Percentiles rank a stretch among this genome's conserved stretches.
Conservation (phyloP, 1,140 invertebrate genomes). For the Battus philenor region DNA sequence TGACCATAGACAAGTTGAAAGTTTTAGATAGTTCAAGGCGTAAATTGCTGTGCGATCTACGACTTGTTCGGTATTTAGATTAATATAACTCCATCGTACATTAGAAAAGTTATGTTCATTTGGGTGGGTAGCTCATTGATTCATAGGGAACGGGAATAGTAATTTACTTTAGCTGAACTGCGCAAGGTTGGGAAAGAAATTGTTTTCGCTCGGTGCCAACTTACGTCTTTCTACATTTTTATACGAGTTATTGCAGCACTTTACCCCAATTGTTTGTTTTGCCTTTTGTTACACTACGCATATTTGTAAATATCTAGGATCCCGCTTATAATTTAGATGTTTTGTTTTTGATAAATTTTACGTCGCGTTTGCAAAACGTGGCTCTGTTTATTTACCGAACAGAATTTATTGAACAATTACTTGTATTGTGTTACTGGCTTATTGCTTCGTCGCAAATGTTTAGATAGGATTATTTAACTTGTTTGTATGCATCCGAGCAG, state of each 20-base stretch:
- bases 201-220: background rate
- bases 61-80: constrained; percentile 1
- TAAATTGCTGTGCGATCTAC: constrained; percentile 1
- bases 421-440: constrained; percentile 7
- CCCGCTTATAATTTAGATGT: constrained; percentile 5
- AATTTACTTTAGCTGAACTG: too few relatives aligned
- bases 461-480: background rate
- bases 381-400: constrained; percentile 5
- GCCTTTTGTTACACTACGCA: constrained; percentile 5
- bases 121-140: constrained; percentile 13
- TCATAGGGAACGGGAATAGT: background rate
- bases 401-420: constrained; percentile 12
- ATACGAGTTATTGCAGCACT: constrained; percentile 7
- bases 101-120: background rate
- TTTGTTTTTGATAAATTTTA: constrained; percentile 15
- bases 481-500: background rate
- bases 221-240: constrained; percentile 8
- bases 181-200: background rate
- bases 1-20: constrained; percentile 12
- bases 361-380: constrained; percentile 12
- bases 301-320: constrained; percentile 7
- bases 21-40: constrained; percentile 14
- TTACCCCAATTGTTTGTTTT: background rate
- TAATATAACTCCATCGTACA: constrained; percentile 7
- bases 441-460: constrained; percentile 11